Evolutionary conservation across 2,113 vertebrate genomes (phyloP).

Genomic region (Onychorhynchus coronatus): DNA sequence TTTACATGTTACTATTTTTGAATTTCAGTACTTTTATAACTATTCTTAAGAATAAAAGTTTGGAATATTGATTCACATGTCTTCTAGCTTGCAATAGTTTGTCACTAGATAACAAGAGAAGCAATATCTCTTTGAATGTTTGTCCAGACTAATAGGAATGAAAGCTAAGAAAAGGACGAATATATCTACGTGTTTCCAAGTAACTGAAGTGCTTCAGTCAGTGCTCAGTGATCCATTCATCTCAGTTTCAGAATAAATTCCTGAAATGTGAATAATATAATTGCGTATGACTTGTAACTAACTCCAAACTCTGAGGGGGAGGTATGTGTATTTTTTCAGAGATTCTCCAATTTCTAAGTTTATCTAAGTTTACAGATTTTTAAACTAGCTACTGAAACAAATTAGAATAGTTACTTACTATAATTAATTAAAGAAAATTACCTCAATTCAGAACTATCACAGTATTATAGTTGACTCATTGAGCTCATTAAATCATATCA

Average conservation of each 20-base stretch:
- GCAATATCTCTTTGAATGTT: slow-evolving; percentile 83
- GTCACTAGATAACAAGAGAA: slow-evolving; percentile 71
- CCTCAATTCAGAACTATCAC: slow-evolving; percentile 43
- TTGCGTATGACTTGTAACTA: background rate
- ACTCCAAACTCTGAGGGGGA: slow-evolving; percentile 7
- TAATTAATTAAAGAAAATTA: slow-evolving; percentile 57
- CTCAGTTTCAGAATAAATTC: slow-evolving; percentile 14
- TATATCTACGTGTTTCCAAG: background rate
- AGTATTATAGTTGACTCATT: slow-evolving; percentile 23
- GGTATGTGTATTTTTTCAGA: slow-evolving; percentile 58
- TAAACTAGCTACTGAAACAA: slow-evolving; percentile 48
- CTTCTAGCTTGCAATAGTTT: slow-evolving; percentile 84
- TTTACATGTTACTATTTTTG: slow-evolving; percentile 96
- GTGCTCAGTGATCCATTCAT: slow-evolving; percentile 26
- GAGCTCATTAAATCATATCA: slow-evolving; percentile 23
- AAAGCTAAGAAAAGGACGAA: slow-evolving; percentile 27
- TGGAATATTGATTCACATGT: slow-evolving; percentile 79
- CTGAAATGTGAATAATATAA: slow-evolving; percentile 6
- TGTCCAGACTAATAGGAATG: slow-evolving; percentile 64
- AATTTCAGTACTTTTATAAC: slow-evolving; percentile 93
- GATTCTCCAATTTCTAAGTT: slow-evolving; percentile 59
- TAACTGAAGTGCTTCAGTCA: slow-evolving; percentile 24
- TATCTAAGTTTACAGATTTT: slow-evolving; percentile 59
- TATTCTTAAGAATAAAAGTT: slow-evolving; percentile 83
- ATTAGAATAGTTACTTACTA: slow-evolving; percentile 36